A percentile compares a stretch with the other conserved stretches of the same genome.
These are phyloP conservation scores for Gnathonemus longibarbis DNA, from an alignment of 2,113 vertebrate genomes.

Conservation along the genomic window DNA sequence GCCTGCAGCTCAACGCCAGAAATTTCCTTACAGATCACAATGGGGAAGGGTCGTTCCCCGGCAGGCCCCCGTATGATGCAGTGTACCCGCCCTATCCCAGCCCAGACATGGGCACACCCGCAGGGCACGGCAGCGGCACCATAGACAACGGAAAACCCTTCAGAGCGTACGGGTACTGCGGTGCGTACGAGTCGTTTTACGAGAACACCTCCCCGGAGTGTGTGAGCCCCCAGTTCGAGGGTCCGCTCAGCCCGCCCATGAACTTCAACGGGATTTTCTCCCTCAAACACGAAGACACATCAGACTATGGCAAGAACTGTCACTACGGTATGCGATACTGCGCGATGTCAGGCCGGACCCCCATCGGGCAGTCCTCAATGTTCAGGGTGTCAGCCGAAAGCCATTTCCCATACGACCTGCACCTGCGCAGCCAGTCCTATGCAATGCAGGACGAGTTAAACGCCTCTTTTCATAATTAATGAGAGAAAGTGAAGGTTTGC, in stretches of 20 bases:
- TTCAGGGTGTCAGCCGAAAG: conserved; percentile 91
- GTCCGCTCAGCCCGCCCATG: conserved; percentile 88
- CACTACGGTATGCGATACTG: conserved; percentile 97
- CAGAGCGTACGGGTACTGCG: conserved; percentile 88
- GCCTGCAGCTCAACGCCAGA: conserved; percentile 93
- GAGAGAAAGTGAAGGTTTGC: conserved; percentile 37
- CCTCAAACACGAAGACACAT: conserved; percentile 91
- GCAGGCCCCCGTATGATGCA: conserved; percentile 78
- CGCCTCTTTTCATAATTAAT: conserved; percentile 92
- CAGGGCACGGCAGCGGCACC: conserved; percentile 74
- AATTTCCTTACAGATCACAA: conserved; percentile 92
- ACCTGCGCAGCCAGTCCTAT: conserved; percentile 92
- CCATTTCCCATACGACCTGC: conserved; percentile 95
- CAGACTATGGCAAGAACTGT: conserved; percentile 89
- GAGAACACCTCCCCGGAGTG: conserved; percentile 87
- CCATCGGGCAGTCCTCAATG: conserved; percentile 87
- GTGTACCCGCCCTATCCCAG: conserved; percentile 84
- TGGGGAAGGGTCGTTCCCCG: conserved; percentile 76
- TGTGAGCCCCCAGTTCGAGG: conserved; percentile 86
- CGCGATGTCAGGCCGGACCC: conserved; percentile 82
- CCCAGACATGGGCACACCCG: conserved; percentile 77
- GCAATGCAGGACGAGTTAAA: conserved; percentile 93
- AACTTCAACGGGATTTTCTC: conserved; percentile 99
- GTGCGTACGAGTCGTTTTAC: conserved; percentile 88
- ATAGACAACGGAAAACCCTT: conserved; percentile 82